These are phyloP conservation scores for Herminia tarsipennalis DNA, from an alignment of 2,888 invertebrate species.

Conservation along the genomic window DNA sequence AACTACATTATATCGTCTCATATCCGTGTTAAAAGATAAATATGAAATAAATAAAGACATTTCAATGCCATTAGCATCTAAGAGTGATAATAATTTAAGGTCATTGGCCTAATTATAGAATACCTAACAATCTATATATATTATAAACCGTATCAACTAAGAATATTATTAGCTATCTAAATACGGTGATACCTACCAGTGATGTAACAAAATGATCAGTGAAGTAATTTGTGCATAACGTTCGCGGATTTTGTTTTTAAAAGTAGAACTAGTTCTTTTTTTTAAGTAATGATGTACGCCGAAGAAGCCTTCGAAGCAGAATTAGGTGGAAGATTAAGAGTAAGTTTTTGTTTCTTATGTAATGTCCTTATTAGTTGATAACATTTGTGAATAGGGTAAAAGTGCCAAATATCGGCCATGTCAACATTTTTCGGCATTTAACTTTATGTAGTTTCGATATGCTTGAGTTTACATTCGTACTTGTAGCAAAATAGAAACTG, in stretches of 20 bases:
- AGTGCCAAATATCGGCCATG: too few species aligned
- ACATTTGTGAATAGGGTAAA: constrained; percentile 3
- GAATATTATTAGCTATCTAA: too few species aligned
- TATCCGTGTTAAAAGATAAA: constrained; percentile 25
- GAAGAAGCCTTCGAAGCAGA: constrained; percentile 72
- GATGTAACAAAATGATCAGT: constrained; percentile 19
- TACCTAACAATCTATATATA: background rate
- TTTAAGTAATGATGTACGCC: constrained; percentile 54
- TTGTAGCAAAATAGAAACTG: too few species aligned
- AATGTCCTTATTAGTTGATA: background rate
- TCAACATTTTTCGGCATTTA: too few species aligned
- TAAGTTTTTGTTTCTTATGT: constrained; percentile 45
- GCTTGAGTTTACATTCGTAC: too few species aligned
- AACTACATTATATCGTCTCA: constrained; percentile 2
- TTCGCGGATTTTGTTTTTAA: background rate
- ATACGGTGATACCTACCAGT: constrained; percentile 7
- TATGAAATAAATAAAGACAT: constrained; percentile 26
- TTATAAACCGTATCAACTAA: background rate
- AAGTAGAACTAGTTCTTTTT: background rate
- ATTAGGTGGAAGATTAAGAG: constrained; percentile 57
- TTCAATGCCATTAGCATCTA: constrained; percentile 34
- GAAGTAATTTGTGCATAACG: background rate
- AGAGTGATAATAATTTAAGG: constrained; percentile 22
- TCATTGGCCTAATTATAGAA: constrained; percentile 14
- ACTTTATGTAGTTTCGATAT: too few species aligned